These are phyloP conservation scores for Gila robusta DNA, from an alignment of 2,797 vertebrate genomes.

Conservation along the genomic window DNA sequence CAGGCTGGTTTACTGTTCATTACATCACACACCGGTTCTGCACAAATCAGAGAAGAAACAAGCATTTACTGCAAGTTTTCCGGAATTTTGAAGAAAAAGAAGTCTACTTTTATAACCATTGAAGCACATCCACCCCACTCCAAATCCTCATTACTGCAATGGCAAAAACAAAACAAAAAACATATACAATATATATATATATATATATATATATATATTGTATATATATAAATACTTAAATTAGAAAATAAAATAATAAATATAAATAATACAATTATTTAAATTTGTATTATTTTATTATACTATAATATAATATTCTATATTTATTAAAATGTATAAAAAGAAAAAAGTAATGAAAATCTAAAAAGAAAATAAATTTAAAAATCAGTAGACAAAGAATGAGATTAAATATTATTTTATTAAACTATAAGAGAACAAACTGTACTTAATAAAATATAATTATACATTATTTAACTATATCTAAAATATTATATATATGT, in stretches of 20 bases:
- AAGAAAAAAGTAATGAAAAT: too few relatives aligned
- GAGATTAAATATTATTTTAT: too few relatives aligned
- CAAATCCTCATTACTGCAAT: background rate
- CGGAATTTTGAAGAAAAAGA: too few relatives aligned
- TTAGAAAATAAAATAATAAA: too few relatives aligned
- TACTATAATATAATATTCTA: background rate
- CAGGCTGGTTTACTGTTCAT: background rate
- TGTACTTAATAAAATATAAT: background rate
- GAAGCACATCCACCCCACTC: background rate
- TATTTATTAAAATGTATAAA: too few relatives aligned
- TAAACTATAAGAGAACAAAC: background rate
- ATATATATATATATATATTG: background rate
- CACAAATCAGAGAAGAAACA: background rate
- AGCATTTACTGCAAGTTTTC: background rate
- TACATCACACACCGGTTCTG: constrained; percentile 9
- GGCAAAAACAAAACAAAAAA: background rate
- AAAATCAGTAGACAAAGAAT: too few relatives aligned
- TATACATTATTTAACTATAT: too few relatives aligned
- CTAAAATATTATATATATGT: too few relatives aligned
- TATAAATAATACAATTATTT: background rate
- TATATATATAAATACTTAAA: background rate
- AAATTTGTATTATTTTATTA: background rate
- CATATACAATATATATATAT: background rate
- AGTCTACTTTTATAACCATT: background rate
- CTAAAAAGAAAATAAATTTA: too few relatives aligned